Base-by-base conservation (phyloP, 1,140 invertebrate species). In the Rhizoglyphus robini region DNA sequence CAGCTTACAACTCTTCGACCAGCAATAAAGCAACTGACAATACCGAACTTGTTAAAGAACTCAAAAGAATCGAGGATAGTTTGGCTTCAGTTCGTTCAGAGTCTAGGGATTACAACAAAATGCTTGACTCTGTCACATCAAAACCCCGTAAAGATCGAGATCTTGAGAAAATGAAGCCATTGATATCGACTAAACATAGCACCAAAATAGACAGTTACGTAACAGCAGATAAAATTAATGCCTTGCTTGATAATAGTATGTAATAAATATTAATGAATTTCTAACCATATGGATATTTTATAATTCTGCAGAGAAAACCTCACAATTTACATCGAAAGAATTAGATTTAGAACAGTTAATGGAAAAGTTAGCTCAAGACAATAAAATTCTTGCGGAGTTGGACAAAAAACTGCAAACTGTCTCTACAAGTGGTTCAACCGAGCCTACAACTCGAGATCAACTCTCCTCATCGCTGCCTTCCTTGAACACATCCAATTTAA, bases 361-460 rank as follows among this genome's bases (percentile, higher is more conserved):
- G 86, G 88, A 88, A 67, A 93, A 92, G 80, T 88, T 94, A 71
- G 89, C 94, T 76, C 90, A 91, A 77, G 85, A 85, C 71, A 83
- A 82, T 73, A 81, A 88, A 73, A 87, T 93, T 72, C 79, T 93
- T 70, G 89, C 90, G 66, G 90, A 93, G 73, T 77, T 93, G 71
- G 90, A 93, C 74, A 87, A 88, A 75, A 75, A 75, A 57, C 65
- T 49, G 5, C 48, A 61, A 49, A 32, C 20, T 2, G 63, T 64
- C 5, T 51, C 48, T 20, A 23, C 48, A 51, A 49, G n/a, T 49
- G 25, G 23, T 27, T 4, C 4, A 20, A 4, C 30, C 2, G 23
- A n/a, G 32, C 5, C 23, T 8, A 36, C 2, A n/a, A 18, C 15
- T 13, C 11, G 29, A 3, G n/a, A 59, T 13, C 29, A 2, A 30